phyloP scores from a whole-genome alignment of 2,113 vertebrate genomes.

The Cricetomys ansorgei region DNA sequence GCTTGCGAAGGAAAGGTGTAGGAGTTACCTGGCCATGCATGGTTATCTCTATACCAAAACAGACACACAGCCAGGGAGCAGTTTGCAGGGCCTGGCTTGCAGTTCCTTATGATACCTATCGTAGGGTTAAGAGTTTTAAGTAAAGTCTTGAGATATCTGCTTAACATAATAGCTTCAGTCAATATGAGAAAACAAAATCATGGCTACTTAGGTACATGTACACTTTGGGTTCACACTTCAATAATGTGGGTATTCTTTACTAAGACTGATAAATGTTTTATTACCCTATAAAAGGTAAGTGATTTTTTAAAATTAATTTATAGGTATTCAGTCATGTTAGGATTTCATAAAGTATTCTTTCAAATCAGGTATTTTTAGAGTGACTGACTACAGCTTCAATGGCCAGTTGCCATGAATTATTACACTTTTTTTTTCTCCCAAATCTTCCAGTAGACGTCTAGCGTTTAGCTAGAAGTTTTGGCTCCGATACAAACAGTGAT shows the following conservation, averaged over 20 bases:
- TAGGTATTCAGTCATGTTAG: slow-evolving; percentile 56
- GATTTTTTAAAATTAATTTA: slow-evolving; percentile 45
- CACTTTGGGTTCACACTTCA: background rate
- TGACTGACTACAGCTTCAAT: slow-evolving; percentile 82
- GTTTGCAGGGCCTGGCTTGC: background rate
- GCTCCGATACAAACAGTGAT: slow-evolving; percentile 93
- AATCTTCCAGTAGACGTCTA: slow-evolving; percentile 88
- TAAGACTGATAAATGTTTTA: background rate
- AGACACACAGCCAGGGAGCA: background rate
- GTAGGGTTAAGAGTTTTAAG: background rate
- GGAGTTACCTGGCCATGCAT: background rate
- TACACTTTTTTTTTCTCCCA: slow-evolving; percentile 84
- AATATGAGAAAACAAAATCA: slow-evolving; percentile 47
- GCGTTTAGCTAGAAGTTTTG: slow-evolving; percentile 92
- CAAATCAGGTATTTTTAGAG: slow-evolving; percentile 81
- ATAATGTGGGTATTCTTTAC: background rate
- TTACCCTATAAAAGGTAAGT: background rate
- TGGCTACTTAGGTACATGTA: background rate
- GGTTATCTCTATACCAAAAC: background rate
- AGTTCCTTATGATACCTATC: background rate
- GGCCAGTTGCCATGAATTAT: slow-evolving; percentile 87
- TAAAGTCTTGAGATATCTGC: background rate
- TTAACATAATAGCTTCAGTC: slow-evolving; percentile 1
- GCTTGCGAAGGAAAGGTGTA: background rate
- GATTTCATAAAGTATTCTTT: slow-evolving; percentile 63